phyloP scores from a whole-genome alignment of 2,888 invertebrate species.

The Microctonus aethiopoides region DNA sequence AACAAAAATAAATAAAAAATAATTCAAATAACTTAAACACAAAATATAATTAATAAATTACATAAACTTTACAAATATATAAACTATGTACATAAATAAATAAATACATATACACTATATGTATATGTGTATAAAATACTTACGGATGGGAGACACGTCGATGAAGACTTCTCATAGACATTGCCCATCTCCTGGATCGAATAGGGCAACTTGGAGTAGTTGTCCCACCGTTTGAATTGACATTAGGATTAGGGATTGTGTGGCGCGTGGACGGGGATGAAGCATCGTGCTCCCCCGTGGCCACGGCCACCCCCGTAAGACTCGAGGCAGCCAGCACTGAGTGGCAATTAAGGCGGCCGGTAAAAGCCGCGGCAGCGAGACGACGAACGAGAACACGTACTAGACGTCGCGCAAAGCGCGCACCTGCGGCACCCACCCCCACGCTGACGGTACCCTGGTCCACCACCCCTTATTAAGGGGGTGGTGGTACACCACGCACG shows the following conservation, averaged over 20 bases:
- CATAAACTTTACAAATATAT: too few species aligned
- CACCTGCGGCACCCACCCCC: constrained; percentile 76
- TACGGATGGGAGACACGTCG: constrained; percentile 65
- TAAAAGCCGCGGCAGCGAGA: constrained; percentile 69
- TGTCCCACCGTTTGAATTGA: constrained; percentile 31
- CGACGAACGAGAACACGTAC: constrained; percentile 63
- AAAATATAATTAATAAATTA: too few species aligned
- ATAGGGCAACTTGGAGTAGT: constrained; percentile 47
- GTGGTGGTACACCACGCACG: constrained; percentile 64
- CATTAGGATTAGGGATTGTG: constrained; percentile 46
- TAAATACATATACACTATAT: too few species aligned
- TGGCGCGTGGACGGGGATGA: constrained; percentile 53
- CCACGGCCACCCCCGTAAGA: constrained; percentile 49
- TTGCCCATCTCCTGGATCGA: constrained; percentile 57
- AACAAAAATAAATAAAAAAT: too few species aligned
- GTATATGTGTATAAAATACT: constrained; percentile 45
- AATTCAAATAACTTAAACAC: too few species aligned
- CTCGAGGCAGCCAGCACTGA: constrained; percentile 56
- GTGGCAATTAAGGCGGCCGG: constrained; percentile 71
- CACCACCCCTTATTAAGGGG: constrained; percentile 73
- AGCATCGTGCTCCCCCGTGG: constrained; percentile 50
- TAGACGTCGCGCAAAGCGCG: constrained; percentile 72
- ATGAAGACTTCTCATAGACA: constrained; percentile 64
- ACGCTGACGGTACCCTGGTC: constrained; percentile 69
- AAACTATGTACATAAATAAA: too few species aligned